phyloP scores from a whole-genome alignment of 2,888 invertebrate species.

The Gymnoscelis rufifasciata region DNA sequence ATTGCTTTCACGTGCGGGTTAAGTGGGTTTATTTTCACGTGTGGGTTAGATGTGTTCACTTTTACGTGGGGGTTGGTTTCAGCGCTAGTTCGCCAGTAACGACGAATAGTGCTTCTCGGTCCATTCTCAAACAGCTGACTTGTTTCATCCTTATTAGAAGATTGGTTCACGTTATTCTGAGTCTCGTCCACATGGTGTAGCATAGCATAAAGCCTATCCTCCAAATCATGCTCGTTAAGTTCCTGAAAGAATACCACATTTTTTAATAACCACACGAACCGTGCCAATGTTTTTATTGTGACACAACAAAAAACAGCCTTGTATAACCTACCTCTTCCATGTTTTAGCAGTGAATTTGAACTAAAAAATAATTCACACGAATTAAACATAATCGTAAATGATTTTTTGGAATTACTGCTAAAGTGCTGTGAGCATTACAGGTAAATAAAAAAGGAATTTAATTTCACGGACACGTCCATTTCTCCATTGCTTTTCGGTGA shows the following conservation, averaged over 20 bases:
- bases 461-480: constrained; percentile 68
- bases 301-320: constrained; percentile 64
- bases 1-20: constrained; percentile 26
- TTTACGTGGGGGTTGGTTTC: constrained; percentile 48
- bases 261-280: constrained; percentile 38
- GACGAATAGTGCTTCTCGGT: constrained; percentile 54
- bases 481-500: constrained; percentile 59
- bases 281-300: constrained; percentile 34
- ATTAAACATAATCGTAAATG: constrained; percentile 71
- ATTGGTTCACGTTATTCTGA: constrained; percentile 45
- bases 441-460: constrained; percentile 62
- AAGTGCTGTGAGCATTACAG: constrained; percentile 63
- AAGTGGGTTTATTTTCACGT: constrained; percentile 8
- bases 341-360: constrained; percentile 61
- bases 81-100: constrained; percentile 62
- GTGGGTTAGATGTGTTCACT: constrained; percentile 37
- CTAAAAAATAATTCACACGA: constrained; percentile 58
- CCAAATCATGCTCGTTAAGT: constrained; percentile 72
- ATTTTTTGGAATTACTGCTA: constrained; percentile 51
- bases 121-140: constrained; percentile 42
- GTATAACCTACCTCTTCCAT: constrained; percentile 71
- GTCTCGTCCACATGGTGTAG: constrained; percentile 67
- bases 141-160: constrained; percentile 35
- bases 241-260: constrained; percentile 58
- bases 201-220: constrained; percentile 71